A percentile compares a stretch with the other conserved stretches of the same genome.
phyloP scores from a whole-genome alignment of 1,140 invertebrate genomes.

The Calliopsis andreniformis region DNA sequence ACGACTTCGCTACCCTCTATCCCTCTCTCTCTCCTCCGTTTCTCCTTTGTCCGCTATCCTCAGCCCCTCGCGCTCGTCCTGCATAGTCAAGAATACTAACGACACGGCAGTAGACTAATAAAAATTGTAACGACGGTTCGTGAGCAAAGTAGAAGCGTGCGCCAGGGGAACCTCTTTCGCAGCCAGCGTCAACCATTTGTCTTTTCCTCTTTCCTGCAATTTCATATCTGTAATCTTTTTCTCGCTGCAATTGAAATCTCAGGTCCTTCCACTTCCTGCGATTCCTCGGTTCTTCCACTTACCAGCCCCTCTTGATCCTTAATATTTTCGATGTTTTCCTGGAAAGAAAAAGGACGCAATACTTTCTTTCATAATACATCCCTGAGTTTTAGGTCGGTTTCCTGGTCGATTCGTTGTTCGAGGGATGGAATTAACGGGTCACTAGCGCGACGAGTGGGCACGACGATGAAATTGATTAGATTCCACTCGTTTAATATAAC shows the following conservation, averaged over 20 bases:
- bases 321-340: background rate
- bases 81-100: constrained; percentile 52
- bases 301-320: background rate
- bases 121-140: constrained; percentile 44
- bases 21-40: background rate
- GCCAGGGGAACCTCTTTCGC: background rate
- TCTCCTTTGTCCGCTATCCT: constrained; percentile 7
- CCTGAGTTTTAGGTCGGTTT: constrained; percentile 9
- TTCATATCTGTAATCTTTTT: background rate
- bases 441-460: background rate
- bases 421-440: background rate
- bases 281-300: background rate
- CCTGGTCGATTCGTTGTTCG: background rate
- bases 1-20: background rate
- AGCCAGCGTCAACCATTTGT: constrained; percentile 23
- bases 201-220: background rate
- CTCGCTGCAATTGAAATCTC: constrained; percentile 2
- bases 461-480: constrained; percentile 44
- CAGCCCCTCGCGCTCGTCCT: constrained; percentile 1
- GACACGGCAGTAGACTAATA: constrained; percentile 49
- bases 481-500: constrained; percentile 43
- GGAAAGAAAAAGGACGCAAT: too few species aligned
- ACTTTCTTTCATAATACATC: constrained; percentile 7
- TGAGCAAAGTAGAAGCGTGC: constrained; percentile 26
- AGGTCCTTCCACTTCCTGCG: too few species aligned